Conservation (phyloP, 2,888 invertebrate genomes). For the Cenopis cana region DNA sequence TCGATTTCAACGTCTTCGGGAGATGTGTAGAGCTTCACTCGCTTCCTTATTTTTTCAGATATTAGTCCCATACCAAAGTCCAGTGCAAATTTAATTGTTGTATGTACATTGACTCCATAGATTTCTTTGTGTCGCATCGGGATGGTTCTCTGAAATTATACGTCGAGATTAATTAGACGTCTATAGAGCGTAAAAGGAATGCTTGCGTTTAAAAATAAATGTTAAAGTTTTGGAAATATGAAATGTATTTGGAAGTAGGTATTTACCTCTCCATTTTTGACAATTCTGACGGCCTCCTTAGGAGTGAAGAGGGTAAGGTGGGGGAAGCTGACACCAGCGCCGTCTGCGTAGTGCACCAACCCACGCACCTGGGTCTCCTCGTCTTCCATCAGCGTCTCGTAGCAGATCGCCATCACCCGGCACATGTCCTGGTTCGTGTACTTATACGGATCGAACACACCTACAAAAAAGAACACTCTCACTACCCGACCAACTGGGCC, state of each 20-base stretch:
- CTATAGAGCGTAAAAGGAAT: not conserved
- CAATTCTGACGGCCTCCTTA: conserved; percentile 91
- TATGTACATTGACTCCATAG: conserved; percentile 90
- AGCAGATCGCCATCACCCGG: conserved; percentile 90
- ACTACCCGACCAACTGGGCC: not conserved
- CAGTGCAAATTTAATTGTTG: conserved; percentile 90
- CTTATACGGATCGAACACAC: conserved; percentile 91
- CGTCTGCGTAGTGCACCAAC: conserved; percentile 91
- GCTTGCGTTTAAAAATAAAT: not conserved
- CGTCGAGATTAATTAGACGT: not conserved
- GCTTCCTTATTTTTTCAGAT: conserved; percentile 90
- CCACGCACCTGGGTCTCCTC: conserved; percentile 92
- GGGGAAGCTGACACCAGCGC: conserved; percentile 89
- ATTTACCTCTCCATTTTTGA: conserved; percentile 91
- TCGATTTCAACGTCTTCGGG: conserved; percentile 87
- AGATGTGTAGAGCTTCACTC: conserved; percentile 87
- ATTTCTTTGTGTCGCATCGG: conserved; percentile 93
- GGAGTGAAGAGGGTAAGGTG: conserved; percentile 92
- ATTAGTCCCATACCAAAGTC: conserved; percentile 92
- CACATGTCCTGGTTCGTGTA: conserved; percentile 92
- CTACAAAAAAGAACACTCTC: conserved; percentile 66
- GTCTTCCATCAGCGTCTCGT: conserved; percentile 92
- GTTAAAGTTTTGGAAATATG: not conserved
- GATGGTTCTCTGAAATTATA: conserved; percentile 86
- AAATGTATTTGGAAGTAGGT: conserved; percentile 10